Conservation (phyloP, 2,113 vertebrate genomes). For the Stegostoma tigrinum region DNA sequence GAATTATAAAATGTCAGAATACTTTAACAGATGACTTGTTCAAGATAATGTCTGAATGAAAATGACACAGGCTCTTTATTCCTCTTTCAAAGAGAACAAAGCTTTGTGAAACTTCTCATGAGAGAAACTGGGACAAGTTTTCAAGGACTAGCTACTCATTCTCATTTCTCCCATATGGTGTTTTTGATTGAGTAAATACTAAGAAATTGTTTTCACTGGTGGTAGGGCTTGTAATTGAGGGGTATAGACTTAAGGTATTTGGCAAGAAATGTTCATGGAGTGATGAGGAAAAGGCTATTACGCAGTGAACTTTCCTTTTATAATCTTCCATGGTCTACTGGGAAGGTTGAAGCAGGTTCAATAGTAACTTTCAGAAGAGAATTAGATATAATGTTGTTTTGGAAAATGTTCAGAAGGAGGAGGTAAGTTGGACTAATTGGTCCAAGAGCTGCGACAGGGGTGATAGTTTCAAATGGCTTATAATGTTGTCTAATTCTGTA, state of each 20-base stretch:
- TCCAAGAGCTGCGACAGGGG: not conserved
- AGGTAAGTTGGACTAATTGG: too few relatives aligned
- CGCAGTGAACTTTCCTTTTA: not conserved
- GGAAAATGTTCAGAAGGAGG: not conserved
- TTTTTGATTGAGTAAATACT: not conserved
- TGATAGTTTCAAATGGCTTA: not conserved
- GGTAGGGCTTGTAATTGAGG: too few relatives aligned
- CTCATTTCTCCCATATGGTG: not conserved
- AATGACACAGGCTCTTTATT: not conserved
- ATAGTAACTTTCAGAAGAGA: not conserved
- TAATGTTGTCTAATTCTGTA: not conserved
- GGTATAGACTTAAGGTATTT: too few relatives aligned
- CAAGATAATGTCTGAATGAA: not conserved
- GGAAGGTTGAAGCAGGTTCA: not conserved
- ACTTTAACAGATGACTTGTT: not conserved
- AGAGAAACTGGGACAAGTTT: not conserved
- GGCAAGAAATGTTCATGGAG: too few relatives aligned
- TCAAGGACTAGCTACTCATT: not conserved
- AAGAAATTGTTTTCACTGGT: too few relatives aligned
- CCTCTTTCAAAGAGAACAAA: not conserved
- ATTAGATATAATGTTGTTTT: not conserved
- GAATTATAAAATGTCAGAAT: not conserved
- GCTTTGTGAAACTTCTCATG: not conserved
- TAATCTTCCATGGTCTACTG: too few relatives aligned
- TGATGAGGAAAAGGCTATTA: not conserved